Conservation (phyloP, 2,113 vertebrate species). For the Oncorhynchus mykiss region DNA sequence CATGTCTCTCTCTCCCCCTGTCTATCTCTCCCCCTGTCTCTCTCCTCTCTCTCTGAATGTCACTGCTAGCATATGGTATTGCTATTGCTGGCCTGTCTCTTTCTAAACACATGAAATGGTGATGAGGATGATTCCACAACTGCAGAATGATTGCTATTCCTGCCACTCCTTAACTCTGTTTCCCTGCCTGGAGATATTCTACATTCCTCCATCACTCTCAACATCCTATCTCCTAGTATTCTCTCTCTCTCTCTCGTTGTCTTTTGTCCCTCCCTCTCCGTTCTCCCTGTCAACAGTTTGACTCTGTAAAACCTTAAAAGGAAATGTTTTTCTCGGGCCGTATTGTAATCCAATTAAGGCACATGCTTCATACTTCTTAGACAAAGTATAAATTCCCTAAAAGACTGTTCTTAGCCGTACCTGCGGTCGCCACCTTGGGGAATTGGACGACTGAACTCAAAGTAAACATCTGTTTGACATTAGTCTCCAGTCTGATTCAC, state of each 20-base stretch:
- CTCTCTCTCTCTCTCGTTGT: constrained; percentile 9
- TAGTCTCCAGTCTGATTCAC: constrained; percentile 35
- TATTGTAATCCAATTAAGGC: constrained; percentile 44
- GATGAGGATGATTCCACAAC: background rate
- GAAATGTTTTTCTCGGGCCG: constrained; percentile 48
- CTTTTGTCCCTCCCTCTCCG: constrained; percentile 1
- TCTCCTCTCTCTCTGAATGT: constrained; percentile 1
- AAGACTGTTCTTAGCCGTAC: constrained; percentile 25
- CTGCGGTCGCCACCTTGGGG: constrained; percentile 48
- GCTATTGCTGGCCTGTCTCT: background rate
- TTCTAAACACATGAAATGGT: background rate
- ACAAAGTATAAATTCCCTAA: constrained; percentile 34
- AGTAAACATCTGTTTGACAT: constrained; percentile 61
- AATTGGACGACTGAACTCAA: constrained; percentile 25
- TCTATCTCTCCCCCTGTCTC: background rate
- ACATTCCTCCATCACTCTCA: constrained; percentile 16
- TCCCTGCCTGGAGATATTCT: constrained; percentile 20
- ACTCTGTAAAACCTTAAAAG: constrained; percentile 56
- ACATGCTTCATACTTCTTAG: constrained; percentile 39
- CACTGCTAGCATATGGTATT: background rate
- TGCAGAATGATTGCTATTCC: constrained; percentile 9
- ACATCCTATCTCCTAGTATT: constrained; percentile 9
- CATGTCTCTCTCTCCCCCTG: background rate
- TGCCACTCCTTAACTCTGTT: constrained; percentile 5
- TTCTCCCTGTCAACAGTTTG: constrained; percentile 12